These are phyloP conservation scores for Nysson spinosus DNA, from an alignment of 2,888 invertebrate species.

Conservation along the genomic window DNA sequence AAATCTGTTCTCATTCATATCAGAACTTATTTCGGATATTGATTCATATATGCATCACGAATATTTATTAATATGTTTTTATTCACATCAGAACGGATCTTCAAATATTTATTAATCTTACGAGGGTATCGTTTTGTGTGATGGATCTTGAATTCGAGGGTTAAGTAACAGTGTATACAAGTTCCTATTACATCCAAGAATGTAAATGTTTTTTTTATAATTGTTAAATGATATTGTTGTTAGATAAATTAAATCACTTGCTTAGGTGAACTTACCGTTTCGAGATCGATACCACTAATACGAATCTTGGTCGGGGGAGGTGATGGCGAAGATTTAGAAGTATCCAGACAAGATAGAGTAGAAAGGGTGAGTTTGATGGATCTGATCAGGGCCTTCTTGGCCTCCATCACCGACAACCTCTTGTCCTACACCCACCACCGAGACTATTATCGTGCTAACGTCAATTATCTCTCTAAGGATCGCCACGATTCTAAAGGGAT, in stretches of 20 bases:
- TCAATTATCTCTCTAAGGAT: conserved; percentile 24
- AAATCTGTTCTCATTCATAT: too few relatives aligned
- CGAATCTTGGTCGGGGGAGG: conserved; percentile 72
- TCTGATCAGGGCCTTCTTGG: conserved; percentile 66
- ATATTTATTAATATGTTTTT: too few relatives aligned
- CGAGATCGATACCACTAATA: conserved; percentile 53
- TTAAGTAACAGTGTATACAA: too few relatives aligned
- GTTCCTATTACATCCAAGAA: too few relatives aligned
- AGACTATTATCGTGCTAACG: conserved; percentile 52
- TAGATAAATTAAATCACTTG: neutral
- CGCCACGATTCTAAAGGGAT: neutral
- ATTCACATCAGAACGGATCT: too few relatives aligned
- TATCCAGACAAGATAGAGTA: conserved; percentile 70
- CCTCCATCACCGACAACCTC: conserved; percentile 60
- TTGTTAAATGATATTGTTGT: neutral
- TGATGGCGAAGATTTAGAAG: conserved; percentile 67
- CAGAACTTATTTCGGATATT: too few relatives aligned
- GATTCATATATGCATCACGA: too few relatives aligned
- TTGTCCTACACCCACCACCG: conserved; percentile 71
- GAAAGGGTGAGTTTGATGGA: conserved; percentile 69
- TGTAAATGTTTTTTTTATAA: neutral
- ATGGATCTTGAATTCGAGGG: too few relatives aligned
- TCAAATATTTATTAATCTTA: too few relatives aligned
- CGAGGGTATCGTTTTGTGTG: too few relatives aligned
- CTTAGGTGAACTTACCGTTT: conserved; percentile 50